Conservation (phyloP, 2,113 vertebrate genomes). For the Aegithalos caudatus region DNA sequence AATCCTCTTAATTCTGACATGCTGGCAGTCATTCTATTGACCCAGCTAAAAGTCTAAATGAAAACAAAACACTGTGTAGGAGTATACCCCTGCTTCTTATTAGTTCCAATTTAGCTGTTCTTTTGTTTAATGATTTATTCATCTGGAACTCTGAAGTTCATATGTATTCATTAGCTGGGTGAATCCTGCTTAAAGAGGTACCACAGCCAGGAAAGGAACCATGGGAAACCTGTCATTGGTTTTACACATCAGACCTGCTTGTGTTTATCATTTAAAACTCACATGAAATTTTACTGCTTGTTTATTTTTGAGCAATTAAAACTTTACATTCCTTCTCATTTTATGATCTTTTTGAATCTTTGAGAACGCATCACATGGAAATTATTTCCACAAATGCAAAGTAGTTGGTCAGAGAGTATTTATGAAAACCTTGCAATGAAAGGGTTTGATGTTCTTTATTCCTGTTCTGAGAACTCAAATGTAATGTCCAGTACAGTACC, state of each 20-base stretch:
- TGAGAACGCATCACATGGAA: background rate
- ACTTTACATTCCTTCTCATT: background rate
- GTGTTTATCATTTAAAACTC: background rate
- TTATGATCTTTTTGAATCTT: background rate
- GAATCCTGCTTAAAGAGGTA: background rate
- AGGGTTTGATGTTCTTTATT: background rate
- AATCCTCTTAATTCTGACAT: background rate
- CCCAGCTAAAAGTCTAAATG: background rate
- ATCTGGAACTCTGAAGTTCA: background rate
- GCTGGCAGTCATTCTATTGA: background rate
- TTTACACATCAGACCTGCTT: background rate
- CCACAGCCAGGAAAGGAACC: background rate
- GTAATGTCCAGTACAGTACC: background rate
- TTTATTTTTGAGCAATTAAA: background rate
- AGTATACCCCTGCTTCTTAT: background rate
- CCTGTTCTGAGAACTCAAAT: background rate
- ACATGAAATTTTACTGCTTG: background rate
- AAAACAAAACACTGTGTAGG: background rate
- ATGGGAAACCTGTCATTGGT: background rate
- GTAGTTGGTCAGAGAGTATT: background rate
- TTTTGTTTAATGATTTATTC: background rate
- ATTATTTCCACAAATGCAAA: background rate
- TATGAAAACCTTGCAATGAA: background rate
- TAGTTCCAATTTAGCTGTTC: background rate
- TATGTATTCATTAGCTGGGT: background rate